Percentiles rank a stretch among this genome's conserved stretches.
Evolutionary conservation across 2,888 invertebrate genomes (phyloP).

Genomic region (Nezara viridula): DNA sequence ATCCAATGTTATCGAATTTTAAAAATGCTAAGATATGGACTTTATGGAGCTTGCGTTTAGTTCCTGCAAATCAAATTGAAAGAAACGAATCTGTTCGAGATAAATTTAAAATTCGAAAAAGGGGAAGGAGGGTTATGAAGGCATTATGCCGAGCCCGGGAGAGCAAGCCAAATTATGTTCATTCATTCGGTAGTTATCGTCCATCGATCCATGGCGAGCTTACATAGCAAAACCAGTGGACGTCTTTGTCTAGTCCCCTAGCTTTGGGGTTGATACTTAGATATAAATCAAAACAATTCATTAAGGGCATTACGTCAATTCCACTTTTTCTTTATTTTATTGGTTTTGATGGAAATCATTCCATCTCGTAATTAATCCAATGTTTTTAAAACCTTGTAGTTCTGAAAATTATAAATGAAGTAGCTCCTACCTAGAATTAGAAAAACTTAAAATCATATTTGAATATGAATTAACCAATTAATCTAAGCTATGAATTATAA

Average conservation of each 20-base stretch:
- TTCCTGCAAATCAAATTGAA: neutral
- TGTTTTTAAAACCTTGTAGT: no score
- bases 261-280: neutral
- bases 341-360: no score
- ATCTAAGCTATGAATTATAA: no score
- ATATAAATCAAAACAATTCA: neutral
- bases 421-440: no score
- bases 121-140: neutral
- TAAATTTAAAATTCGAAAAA: neutral
- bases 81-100: neutral
- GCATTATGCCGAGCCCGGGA: neutral
- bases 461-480: no score
- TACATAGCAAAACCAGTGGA: neutral
- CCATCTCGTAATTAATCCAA: no score
- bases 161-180: slow-evolving; percentile 12
- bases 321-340: neutral
- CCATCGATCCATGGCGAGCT: neutral
- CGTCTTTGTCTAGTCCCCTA: neutral
- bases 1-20: neutral
- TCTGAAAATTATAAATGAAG: no score
- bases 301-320: neutral
- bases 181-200: neutral
- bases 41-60: no score
- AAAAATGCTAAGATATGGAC: neutral
- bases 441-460: no score